Conservation (phyloP, 2,797 vertebrate species). For the Acanthopagrus latus region DNA sequence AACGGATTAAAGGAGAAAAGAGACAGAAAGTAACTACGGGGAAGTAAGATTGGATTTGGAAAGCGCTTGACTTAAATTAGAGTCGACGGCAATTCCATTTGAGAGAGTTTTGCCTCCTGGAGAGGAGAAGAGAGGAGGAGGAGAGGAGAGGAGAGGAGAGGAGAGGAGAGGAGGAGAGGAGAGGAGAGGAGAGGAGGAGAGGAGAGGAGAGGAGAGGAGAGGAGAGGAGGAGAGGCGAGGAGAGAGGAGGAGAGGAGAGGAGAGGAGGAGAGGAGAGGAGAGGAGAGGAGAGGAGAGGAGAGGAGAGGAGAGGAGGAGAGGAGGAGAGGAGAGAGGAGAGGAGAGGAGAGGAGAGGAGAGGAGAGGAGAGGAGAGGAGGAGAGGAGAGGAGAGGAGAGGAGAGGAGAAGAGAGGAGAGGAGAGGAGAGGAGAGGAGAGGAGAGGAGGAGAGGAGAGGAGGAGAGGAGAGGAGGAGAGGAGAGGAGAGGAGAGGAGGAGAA, state of each 20-base stretch:
- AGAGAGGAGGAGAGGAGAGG: background rate
- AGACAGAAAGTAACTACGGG: conserved; percentile 7
- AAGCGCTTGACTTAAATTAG: conserved; percentile 44
- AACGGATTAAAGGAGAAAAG: conserved; percentile 4
- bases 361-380: background rate
- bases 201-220: conserved; percentile 14
- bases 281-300: background rate
- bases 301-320: background rate
- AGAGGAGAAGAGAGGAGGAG: background rate
- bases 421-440: background rate
- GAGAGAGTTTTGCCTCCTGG: background rate
- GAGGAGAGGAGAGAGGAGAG: no score
- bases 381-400: background rate
- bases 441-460: background rate
- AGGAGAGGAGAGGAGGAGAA: background rate
- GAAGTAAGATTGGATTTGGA: conserved; percentile 40
- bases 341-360: background rate
- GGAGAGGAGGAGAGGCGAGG: background rate
- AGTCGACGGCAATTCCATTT: conserved; percentile 47
- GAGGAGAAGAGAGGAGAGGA: background rate
- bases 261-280: background rate
- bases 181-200: background rate
- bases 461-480: background rate
- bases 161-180: conserved; percentile 20
- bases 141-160: background rate